Evolutionary conservation across 2,797 vertebrate species (phyloP).

Genomic region (Enteromius radiatus): DNA sequence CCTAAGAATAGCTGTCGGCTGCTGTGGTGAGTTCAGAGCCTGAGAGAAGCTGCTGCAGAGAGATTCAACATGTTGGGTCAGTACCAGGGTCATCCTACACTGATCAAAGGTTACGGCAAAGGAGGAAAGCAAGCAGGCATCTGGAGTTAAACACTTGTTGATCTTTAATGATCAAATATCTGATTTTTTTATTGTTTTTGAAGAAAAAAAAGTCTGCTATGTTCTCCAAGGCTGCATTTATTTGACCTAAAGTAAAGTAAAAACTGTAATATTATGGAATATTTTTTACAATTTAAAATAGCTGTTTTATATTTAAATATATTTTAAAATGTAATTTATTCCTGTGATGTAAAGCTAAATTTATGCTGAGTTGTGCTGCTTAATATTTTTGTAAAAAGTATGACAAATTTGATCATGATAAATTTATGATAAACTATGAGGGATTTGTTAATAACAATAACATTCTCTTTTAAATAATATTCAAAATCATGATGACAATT

Average conservation of each 20-base stretch:
- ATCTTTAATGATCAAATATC: conserved; percentile 67
- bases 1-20: conserved; percentile 55
- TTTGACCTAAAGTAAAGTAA: neutral
- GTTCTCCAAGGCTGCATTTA: neutral
- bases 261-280: neutral
- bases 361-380: neutral
- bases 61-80: conserved; percentile 80
- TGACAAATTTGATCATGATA: neutral
- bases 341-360: neutral
- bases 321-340: neutral
- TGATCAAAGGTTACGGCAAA: conserved; percentile 81
- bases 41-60: conserved; percentile 65
- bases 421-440: too few relatives aligned
- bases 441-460: neutral
- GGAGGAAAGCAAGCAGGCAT: conserved; percentile 76
- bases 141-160: conserved; percentile 75
- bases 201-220: too few relatives aligned
- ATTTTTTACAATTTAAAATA: neutral
- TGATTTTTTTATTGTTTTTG: neutral
- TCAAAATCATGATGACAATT: neutral
- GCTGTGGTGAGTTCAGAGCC: conserved; percentile 69
- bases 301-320: neutral
- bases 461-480: neutral
- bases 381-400: neutral
- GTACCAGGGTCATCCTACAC: conserved; percentile 78